phyloP scores from a whole-genome alignment of 2,113 vertebrate genomes.

The Channa maculata region DNA sequence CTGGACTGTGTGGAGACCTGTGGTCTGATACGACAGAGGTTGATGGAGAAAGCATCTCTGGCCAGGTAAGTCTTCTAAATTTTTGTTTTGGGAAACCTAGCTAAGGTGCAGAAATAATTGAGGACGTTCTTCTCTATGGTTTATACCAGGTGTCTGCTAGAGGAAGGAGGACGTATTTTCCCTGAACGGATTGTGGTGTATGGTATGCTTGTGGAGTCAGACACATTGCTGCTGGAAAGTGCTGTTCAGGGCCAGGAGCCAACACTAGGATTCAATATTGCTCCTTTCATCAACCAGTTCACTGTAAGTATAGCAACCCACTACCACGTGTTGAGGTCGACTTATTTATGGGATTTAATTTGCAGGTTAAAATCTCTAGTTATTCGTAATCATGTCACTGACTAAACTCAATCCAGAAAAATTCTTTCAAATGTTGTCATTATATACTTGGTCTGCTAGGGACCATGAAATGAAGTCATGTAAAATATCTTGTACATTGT shows the following conservation, averaged over 20 bases:
- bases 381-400: too few species aligned
- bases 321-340: background rate
- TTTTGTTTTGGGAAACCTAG: too few species aligned
- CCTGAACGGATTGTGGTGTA: constrained; percentile 91
- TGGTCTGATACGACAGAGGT: constrained; percentile 94
- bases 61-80: constrained; percentile 85
- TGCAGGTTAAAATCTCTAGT: background rate
- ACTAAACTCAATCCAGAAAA: too few species aligned
- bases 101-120: background rate
- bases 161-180: constrained; percentile 93
- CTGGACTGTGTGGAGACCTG: constrained; percentile 95
- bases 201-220: constrained; percentile 92
- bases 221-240: constrained; percentile 90
- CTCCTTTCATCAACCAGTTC: constrained; percentile 98
- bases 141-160: constrained; percentile 89
- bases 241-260: constrained; percentile 93
- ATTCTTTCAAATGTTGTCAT: too few species aligned
- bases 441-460: too few species aligned
- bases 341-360: background rate
- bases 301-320: constrained; percentile 82
- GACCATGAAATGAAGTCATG: too few species aligned
- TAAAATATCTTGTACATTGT: too few species aligned
- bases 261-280: constrained; percentile 93
- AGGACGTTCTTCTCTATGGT: constrained; percentile 1
- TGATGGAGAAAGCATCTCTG: constrained; percentile 97